phyloP scores from a whole-genome alignment of 2,113 vertebrate species.

The Colius striatus region DNA sequence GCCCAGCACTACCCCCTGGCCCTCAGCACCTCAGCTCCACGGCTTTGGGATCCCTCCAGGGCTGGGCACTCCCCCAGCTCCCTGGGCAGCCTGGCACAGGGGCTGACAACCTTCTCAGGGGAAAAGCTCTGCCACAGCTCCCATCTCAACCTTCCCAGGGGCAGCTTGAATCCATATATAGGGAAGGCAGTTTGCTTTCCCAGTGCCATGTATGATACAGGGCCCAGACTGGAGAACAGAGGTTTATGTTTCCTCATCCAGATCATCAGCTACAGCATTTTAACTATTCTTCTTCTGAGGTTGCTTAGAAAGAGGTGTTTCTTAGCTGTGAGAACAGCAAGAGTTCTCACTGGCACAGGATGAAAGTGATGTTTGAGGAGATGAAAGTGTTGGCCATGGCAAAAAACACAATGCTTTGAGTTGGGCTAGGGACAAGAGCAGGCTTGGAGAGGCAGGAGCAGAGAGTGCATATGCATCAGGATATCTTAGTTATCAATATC shows the following conservation, averaged over 20 bases:
- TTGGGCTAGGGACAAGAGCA: background rate
- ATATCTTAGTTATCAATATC: background rate
- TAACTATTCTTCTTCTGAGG: background rate
- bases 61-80: no score
- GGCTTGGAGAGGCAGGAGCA: background rate
- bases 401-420: background rate
- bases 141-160: no score
- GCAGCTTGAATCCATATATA: no score
- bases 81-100: no score
- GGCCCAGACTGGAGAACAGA: background rate
- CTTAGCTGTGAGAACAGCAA: background rate
- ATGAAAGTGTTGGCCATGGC: background rate
- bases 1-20: no score
- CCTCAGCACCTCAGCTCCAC: no score
- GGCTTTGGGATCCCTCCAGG: no score
- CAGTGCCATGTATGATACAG: background rate
- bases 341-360: background rate
- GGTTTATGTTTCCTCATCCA: background rate
- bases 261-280: background rate
- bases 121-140: no score
- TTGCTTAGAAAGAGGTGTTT: slow-evolving; percentile 13
- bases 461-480: background rate
- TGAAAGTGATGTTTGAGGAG: slow-evolving; percentile 19
- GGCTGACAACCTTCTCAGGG: no score
- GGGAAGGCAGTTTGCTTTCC: background rate